phyloP scores from a whole-genome alignment of 2,888 invertebrate species.

The Cremastinae sp. region DNA sequence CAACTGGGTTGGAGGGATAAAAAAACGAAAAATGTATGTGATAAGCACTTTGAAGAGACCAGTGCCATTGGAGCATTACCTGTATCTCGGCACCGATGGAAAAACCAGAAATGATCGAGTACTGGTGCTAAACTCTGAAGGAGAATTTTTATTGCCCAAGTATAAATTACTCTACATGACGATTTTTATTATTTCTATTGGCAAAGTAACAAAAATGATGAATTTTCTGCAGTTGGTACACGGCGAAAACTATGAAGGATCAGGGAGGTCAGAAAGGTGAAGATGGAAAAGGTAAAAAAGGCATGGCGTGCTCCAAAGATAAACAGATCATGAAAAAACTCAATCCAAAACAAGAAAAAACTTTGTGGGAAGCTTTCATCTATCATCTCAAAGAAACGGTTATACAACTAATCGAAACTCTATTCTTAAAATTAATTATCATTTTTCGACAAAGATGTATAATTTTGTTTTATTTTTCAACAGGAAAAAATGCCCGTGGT shows the following conservation, averaged over 20 bases:
- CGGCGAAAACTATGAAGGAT: conserved; percentile 62
- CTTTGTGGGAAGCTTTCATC: conserved; percentile 91
- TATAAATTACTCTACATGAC: conserved; percentile 74
- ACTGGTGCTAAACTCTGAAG: conserved; percentile 89
- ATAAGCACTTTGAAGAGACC: conserved; percentile 96
- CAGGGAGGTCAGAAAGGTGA: conserved; percentile 40
- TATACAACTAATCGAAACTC: too few species aligned
- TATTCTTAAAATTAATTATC: too few species aligned
- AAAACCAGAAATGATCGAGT: conserved; percentile 89
- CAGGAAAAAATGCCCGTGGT: conserved; percentile 93
- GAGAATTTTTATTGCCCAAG: conserved; percentile 87
- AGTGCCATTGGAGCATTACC: conserved; percentile 96
- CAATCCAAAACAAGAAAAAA: conserved; percentile 88
- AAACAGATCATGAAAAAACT: conserved; percentile 57
- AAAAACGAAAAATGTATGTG: conserved; percentile 94
- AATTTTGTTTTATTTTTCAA: not conserved
- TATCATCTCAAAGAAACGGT: conserved; percentile 89
- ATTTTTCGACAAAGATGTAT: not conserved
- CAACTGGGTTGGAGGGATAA: conserved; percentile 94
- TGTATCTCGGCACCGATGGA: conserved; percentile 93
- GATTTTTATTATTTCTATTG: not conserved
- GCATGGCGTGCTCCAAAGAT: conserved; percentile 24
- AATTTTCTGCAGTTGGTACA: conserved; percentile 66
- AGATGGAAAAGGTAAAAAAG: conserved; percentile 23
- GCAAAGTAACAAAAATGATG: not conserved